Evolutionary conservation across 92 coral and sea anemone species (phyloP), one percentile per base, ranked within the genome.

Genomic region (Actinostola sp.): DNA sequence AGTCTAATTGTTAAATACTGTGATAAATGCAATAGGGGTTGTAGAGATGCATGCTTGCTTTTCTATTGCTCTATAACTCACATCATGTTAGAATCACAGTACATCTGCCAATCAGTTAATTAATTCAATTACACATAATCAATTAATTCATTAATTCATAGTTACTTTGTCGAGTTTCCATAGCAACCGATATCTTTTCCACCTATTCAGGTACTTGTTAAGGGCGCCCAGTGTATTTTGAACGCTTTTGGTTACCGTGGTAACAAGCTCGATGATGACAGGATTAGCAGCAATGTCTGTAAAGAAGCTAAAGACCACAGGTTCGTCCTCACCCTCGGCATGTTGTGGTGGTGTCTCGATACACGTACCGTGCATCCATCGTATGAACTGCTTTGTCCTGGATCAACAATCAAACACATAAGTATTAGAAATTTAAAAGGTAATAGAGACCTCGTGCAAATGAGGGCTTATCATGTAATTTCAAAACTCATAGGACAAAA

Each of bases 261-360:
- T 92, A 21, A 95, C 99, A 33, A 86, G 89, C 50, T 95, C 99
- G 50, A 95, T 86, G 65, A 95, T 66, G 49, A 86, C 86, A 24
- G 95, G 97, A 55, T 88, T 91, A 63, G 96, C 85, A 1, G 99
- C 88, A 71, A 95, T 88, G 68, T 95, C 99, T 1, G 99, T 80
- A 62, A 95, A 95, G 92, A 95, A 95, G 62, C 97, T 95, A 66
- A 95, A 91, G 66, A 91, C 84, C 2, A 95, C 99, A 1, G 99
- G 99, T 43, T 95, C 99, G 59, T 95, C 99, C 63, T 95, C 99
- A 3, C 99, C 99, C 53, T 95, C 99, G 32, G 95, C 99, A 24
- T 95, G 99, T 57, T 95, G 99, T 36, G 99, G 99, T 38, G 99
- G 99, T 14, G 97, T 91, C 73, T 95, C 99, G 20, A 95, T 84